A percentile compares a stretch with the other conserved stretches of the same genome.
Conservation (phyloP, 2,888 invertebrate genomes). For the Tineola bisselliella region DNA sequence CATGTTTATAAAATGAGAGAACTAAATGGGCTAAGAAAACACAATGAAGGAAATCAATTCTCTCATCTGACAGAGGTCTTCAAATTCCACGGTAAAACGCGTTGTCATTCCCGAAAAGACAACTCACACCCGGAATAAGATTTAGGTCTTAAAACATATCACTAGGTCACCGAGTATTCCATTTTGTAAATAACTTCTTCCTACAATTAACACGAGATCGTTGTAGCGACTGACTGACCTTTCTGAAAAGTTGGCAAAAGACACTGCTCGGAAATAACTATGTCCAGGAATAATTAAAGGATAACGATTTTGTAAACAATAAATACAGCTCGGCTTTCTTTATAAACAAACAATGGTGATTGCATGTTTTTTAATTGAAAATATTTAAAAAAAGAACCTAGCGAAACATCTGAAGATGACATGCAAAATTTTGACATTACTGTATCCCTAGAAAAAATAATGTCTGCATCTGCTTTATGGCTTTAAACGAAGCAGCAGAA, state of each 20-base stretch:
- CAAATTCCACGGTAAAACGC: not conserved
- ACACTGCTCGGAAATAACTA: not conserved
- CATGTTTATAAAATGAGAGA: too few relatives aligned
- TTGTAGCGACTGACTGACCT: conserved; percentile 2
- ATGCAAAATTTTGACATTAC: too few relatives aligned
- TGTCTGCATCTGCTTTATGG: too few relatives aligned
- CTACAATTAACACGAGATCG: not conserved
- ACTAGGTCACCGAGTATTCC: conserved; percentile 5
- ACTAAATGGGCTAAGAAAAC: too few relatives aligned
- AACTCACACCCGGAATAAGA: not conserved
- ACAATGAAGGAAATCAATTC: too few relatives aligned
- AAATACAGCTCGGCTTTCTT: not conserved
- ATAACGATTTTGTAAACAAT: conserved; percentile 5
- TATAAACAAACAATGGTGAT: not conserved
- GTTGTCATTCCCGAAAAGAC: not conserved
- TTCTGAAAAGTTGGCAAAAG: conserved; percentile 1
- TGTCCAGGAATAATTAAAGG: conserved; percentile 6
- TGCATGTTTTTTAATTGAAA: not conserved
- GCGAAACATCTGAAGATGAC: too few relatives aligned
- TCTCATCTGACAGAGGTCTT: too few relatives aligned
- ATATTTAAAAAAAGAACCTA: too few relatives aligned
- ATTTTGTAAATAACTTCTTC: not conserved
- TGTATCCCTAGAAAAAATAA: too few relatives aligned
- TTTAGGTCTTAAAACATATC: not conserved
- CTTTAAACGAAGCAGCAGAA: too few relatives aligned